These are phyloP conservation scores for Corythornis leucogaster DNA, from an alignment of 2,797 vertebrate species.

Conservation along the genomic window DNA sequence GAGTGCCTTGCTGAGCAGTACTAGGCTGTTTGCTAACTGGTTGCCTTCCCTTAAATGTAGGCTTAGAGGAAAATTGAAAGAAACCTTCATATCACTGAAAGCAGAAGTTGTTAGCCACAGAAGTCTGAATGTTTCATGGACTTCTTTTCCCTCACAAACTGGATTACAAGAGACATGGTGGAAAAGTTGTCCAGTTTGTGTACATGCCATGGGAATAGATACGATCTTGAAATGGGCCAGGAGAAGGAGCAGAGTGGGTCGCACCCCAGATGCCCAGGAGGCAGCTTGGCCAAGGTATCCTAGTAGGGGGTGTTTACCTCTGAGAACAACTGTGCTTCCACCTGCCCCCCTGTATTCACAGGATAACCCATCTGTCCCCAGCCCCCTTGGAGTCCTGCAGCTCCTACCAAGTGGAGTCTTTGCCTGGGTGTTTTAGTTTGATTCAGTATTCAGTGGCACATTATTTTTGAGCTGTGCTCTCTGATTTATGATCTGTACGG, in stretches of 20 bases:
- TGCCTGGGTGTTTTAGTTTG: background rate
- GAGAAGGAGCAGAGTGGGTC: background rate
- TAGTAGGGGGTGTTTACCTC: background rate
- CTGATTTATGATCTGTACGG: constrained; percentile 24
- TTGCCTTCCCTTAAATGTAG: background rate
- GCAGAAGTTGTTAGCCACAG: background rate
- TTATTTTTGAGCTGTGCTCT: constrained; percentile 8
- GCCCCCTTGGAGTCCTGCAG: background rate
- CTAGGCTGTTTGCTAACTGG: background rate
- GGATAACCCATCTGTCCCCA: background rate
- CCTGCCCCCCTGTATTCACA: background rate
- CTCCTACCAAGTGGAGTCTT: background rate
- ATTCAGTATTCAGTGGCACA: background rate
- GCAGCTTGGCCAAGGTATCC: background rate
- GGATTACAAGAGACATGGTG: background rate
- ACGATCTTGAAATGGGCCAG: background rate
- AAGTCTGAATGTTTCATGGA: background rate
- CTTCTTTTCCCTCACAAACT: background rate
- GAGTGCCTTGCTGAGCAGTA: background rate
- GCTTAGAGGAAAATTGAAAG: background rate
- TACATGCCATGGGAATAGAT: background rate
- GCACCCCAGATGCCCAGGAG: background rate
- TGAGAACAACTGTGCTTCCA: background rate
- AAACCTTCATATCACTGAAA: background rate
- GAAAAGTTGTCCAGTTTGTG: background rate